These are phyloP conservation scores for Lophotriccus pileatus DNA, from an alignment of 2,797 vertebrate genomes.

Conservation along the genomic window DNA sequence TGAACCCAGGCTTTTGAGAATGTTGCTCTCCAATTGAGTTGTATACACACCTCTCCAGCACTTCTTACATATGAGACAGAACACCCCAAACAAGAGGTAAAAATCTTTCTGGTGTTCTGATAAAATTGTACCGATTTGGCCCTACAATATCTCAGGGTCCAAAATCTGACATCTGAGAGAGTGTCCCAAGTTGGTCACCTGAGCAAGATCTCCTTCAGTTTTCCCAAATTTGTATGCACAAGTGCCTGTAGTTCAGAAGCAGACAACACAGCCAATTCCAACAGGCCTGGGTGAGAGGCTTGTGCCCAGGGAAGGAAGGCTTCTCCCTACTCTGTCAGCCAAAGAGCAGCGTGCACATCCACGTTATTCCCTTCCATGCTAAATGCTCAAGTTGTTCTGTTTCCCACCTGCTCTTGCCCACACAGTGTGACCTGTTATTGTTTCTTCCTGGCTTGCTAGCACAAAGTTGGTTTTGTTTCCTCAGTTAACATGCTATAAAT, in stretches of 20 bases:
- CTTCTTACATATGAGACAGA: neutral
- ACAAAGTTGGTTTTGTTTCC: neutral
- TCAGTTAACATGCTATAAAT: neutral
- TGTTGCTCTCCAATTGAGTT: neutral
- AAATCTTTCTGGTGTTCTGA: neutral
- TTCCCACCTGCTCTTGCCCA: neutral
- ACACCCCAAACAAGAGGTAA: neutral
- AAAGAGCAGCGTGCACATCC: neutral
- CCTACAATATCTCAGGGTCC: neutral
- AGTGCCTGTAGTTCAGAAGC: neutral
- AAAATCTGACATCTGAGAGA: neutral
- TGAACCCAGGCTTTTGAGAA: neutral
- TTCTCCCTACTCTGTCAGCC: neutral
- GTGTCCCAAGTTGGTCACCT: neutral
- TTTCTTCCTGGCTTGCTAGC: neutral
- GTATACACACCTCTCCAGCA: neutral
- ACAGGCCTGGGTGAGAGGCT: accelerated
- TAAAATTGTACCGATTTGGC: neutral
- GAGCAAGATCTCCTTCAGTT: neutral
- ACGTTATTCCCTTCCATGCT: accelerated
- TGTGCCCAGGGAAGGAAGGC: neutral
- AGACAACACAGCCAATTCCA: neutral
- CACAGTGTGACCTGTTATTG: accelerated
- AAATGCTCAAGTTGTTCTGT: neutral
- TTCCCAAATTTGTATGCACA: accelerated